Evolutionary conservation across 2,113 vertebrate genomes (phyloP).

Genomic region (Ptyas mucosa): DNA sequence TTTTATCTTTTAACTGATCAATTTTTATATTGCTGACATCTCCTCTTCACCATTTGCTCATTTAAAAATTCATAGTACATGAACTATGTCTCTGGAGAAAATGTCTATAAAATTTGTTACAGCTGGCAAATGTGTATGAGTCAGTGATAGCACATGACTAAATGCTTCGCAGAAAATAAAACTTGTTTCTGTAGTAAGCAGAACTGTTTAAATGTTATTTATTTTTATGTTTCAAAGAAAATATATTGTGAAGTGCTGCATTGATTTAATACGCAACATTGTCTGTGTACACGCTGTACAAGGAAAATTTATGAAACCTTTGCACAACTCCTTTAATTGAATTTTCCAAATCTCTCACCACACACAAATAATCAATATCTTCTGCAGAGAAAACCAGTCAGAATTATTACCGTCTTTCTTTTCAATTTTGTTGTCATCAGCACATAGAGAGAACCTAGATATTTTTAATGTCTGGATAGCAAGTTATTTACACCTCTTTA

Average conservation of each 20-base stretch:
- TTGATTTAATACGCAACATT: conserved; percentile 98
- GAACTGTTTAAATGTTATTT: conserved; percentile 99
- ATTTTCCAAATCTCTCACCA: conserved; percentile 99
- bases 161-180: conserved; percentile 91
- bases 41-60: conserved; percentile 94
- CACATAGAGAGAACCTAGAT: conserved; percentile 85
- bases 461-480: conserved; percentile 84
- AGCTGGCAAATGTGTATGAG: conserved; percentile 80
- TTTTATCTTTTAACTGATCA: conserved; percentile 97
- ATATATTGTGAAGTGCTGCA: conserved; percentile 99
- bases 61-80: conserved; percentile 96
- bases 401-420: conserved; percentile 97
- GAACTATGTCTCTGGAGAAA: conserved; percentile 92
- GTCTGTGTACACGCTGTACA: conserved; percentile 86
- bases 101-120: conserved; percentile 93
- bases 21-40: conserved; percentile 99
- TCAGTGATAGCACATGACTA: conserved; percentile 83
- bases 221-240: conserved; percentile 99
- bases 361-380: conserved; percentile 99
- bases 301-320: conserved; percentile 99
- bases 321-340: conserved; percentile 99
- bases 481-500: conserved; percentile 84
- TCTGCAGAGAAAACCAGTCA: conserved; percentile 95
- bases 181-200: conserved; percentile 99
- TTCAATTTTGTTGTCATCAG: conserved; percentile 99